Percentiles rank a stretch among this genome's conserved stretches.
These are phyloP conservation scores for Puffinus mauretanicus DNA, from an alignment of 2,113 vertebrate genomes.

Conservation along the genomic window DNA sequence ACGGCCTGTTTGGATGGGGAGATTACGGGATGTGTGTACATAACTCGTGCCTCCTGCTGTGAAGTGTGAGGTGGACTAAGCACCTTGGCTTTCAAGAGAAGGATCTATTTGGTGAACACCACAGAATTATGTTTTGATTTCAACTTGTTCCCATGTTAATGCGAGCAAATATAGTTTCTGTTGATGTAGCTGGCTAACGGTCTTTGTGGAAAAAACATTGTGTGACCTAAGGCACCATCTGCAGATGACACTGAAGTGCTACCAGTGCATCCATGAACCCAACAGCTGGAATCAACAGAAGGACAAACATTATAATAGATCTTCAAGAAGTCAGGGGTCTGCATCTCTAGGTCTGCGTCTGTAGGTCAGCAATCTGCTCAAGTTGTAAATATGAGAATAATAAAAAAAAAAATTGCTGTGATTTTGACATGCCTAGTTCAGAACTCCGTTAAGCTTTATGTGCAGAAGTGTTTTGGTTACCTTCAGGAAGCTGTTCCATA, in stretches of 20 bases:
- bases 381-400: not conserved
- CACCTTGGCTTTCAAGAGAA: not conserved
- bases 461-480: not conserved
- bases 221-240: not conserved
- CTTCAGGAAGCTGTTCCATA: not conserved
- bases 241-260: not conserved
- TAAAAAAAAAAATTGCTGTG: not conserved
- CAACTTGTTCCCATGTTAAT: not conserved
- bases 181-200: not conserved
- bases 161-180: not conserved
- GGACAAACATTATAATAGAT: not conserved
- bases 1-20: not conserved
- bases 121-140: not conserved
- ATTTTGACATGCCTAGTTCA: not conserved
- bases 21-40: accelerated
- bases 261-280: not conserved
- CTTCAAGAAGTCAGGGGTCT: not conserved
- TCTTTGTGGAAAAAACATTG: not conserved
- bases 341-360: not conserved
- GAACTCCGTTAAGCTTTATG: not conserved
- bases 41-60: not conserved
- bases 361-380: not conserved
- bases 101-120: not conserved
- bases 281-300: not conserved
- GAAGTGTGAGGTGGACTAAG: not conserved